Evolutionary conservation across 2,113 vertebrate genomes (phyloP).

Genomic region (Sorex araneus): DNA sequence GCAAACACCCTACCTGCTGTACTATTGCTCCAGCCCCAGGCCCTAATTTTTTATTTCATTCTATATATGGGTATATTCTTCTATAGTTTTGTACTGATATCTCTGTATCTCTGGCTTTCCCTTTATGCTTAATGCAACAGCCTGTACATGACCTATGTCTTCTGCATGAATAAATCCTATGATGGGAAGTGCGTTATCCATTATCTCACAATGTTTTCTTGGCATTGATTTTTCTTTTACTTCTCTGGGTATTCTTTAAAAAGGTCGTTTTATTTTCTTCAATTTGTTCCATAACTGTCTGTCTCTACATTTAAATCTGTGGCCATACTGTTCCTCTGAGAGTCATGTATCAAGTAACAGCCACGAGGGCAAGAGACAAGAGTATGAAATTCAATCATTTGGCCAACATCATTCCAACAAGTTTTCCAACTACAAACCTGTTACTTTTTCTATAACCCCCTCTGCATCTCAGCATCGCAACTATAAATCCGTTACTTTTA

Average conservation of each 20-base stretch:
- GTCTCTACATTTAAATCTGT: neutral
- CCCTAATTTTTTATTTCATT: too few species aligned
- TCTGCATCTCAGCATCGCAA: neutral
- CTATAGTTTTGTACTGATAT: too few species aligned
- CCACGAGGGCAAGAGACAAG: neutral
- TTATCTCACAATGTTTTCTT: neutral
- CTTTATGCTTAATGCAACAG: neutral
- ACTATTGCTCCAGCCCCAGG: too few species aligned
- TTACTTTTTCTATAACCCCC: neutral
- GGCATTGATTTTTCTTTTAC: neutral
- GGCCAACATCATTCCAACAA: neutral
- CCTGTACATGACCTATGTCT: neutral
- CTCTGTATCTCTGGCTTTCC: neutral
- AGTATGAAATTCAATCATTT: neutral
- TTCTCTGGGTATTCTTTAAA: neutral
- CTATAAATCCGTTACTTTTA: neutral
- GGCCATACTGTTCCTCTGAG: neutral
- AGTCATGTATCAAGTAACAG: neutral
- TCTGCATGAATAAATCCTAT: neutral
- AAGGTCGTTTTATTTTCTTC: neutral
- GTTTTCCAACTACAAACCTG: neutral
- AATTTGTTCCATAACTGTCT: neutral
- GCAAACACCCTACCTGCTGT: neutral
- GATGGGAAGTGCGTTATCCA: neutral
- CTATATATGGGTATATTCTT: too few species aligned